Base-by-base conservation (phyloP, 2,113 vertebrate genomes). In the Bolborhynchus lineola region DNA sequence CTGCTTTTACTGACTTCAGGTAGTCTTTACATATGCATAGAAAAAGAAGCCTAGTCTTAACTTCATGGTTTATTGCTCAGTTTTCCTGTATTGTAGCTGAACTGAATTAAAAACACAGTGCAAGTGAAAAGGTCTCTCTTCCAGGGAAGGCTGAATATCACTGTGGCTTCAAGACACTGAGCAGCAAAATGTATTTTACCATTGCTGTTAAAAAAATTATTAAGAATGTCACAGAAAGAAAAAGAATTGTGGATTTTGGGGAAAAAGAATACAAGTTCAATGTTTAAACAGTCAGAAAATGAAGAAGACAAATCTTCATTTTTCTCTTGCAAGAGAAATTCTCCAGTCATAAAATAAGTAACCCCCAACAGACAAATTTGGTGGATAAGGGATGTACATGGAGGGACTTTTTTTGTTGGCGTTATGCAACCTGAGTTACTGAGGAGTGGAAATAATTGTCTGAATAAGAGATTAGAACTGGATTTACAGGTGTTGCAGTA, bases 381-480 rank as follows among this genome's bases (percentile, higher is more conserved):
- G 26, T 53, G 62, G 35, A 44, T 59, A 72, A 14, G 15, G 26
- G 21, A 72, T 20, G 52, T 18, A 9, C 6, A 47, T 42, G 35
- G 19, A 7, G 13, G 16, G 19, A 50, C 11, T 74, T 42, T 44
- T 23, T 81, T 42, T 80, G 31, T 24, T 53, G 46, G 29, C 50
- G 24, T 86, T 85, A 44, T 49, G 29, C 74, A 86, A 84, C 15
- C 16, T 89, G 39, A 89, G 44, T 63, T 92, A 65, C 29, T 47
- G 35, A 86, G 41, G 39, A 87, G 28, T 62, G 24, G 47, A 89
- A 86, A 52, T 39, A 0, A 68, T 85, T 72, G 20, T 62, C 33
- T 89, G 81, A 93, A 44, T 72, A 76, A 82, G 52, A 74, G 46
- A 65, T 76, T 76, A 69, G 39, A 86, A 80, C 65, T 90, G 25